These are phyloP conservation scores for Spisula solida DNA, from an alignment of 2,888 invertebrate genomes.

Conservation along the genomic window DNA sequence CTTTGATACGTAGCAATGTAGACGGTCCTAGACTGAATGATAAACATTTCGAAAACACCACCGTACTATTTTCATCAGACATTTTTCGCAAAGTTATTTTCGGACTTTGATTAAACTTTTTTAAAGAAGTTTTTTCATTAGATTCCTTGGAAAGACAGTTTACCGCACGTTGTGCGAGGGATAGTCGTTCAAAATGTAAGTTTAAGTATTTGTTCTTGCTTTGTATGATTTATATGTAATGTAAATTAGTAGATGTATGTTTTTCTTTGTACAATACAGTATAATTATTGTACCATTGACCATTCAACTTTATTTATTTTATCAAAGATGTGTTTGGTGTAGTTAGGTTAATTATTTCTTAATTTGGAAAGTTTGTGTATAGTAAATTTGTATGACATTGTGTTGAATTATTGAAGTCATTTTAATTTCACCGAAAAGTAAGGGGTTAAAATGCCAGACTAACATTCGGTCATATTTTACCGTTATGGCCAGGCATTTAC, in stretches of 20 bases:
- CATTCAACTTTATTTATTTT: no score
- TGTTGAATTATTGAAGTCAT: no score
- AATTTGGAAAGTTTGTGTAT: background rate
- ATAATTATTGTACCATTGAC: background rate
- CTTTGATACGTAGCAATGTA: background rate
- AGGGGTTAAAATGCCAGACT: background rate
- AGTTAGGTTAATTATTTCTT: no score
- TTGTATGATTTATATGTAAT: background rate
- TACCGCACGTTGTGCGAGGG: background rate
- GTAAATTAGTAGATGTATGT: background rate
- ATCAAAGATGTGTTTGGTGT: background rate
- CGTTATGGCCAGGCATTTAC: background rate
- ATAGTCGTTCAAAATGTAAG: constrained; percentile 25
- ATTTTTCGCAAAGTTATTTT: constrained; percentile 20
- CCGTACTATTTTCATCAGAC: constrained; percentile 9
- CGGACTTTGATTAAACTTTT: background rate
- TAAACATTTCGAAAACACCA: background rate
- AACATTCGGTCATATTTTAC: background rate
- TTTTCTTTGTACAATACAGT: background rate
- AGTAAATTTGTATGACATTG: no score
- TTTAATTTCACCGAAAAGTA: background rate
- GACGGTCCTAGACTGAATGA: background rate
- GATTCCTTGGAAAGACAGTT: background rate
- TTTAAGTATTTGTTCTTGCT: background rate
- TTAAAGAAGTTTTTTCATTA: background rate